Conservation (phyloP, 2,113 vertebrate species). For the Bungarus multicinctus region DNA sequence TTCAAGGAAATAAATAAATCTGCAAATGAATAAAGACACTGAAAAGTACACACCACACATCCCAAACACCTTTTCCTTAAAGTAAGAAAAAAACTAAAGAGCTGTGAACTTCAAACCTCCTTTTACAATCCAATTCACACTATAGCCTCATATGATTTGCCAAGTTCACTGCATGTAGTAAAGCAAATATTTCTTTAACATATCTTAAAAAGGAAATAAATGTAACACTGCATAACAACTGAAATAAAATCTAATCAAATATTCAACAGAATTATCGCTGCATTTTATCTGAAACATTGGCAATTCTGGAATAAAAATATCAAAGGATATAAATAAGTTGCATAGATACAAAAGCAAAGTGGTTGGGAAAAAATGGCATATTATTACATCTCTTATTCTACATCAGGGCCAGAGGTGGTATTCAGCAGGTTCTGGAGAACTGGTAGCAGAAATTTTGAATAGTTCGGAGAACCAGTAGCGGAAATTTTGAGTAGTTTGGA, state of each 20-base stretch:
- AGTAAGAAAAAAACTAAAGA: neutral
- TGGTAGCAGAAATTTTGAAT: too few species aligned
- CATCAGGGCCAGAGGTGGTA: too few species aligned
- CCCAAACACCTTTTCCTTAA: neutral
- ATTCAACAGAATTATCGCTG: neutral
- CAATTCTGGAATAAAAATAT: neutral
- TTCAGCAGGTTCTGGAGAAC: too few species aligned
- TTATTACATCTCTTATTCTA: neutral
- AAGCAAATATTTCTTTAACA: neutral
- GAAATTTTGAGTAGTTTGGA: too few species aligned
- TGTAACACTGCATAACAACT: neutral
- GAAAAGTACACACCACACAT: neutral
- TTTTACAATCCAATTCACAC: neutral
- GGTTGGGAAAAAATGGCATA: neutral
- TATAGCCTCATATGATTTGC: neutral
- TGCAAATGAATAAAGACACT: neutral
- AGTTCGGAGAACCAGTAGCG: too few species aligned
- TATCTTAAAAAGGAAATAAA: neutral
- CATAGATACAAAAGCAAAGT: neutral
- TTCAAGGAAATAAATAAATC: neutral
- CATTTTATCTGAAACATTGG: neutral
- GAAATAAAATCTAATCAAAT: constrained; percentile 19
- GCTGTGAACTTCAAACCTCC: neutral
- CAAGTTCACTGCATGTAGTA: neutral
- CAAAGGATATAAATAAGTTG: neutral